These are phyloP conservation scores for Coreius guichenoti DNA, from an alignment of 2,797 vertebrate genomes.

Conservation along the genomic window DNA sequence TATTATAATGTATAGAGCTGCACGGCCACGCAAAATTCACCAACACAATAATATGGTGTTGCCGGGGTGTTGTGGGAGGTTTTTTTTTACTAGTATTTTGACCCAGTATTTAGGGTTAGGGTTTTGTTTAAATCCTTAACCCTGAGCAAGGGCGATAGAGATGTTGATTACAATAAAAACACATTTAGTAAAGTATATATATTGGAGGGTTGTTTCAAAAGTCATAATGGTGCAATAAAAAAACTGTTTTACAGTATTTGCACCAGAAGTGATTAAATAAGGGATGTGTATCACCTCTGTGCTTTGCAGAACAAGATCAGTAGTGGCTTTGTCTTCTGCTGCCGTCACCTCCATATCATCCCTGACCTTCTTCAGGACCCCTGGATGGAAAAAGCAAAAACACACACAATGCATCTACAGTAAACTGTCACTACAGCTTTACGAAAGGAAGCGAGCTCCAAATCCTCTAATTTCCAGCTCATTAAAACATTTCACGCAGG, in stretches of 20 bases:
- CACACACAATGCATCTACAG: slow-evolving; percentile 6
- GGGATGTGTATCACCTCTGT: slow-evolving; percentile 71
- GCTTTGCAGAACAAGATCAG: slow-evolving; percentile 61
- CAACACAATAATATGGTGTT: neutral
- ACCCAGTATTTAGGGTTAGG: neutral
- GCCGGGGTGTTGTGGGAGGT: neutral
- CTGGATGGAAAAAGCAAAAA: slow-evolving; percentile 51
- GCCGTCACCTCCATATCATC: slow-evolving; percentile 60
- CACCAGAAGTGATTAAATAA: neutral
- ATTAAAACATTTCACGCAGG: slow-evolving; percentile 33
- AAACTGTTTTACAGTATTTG: neutral
- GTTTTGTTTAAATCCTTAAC: neutral
- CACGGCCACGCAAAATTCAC: neutral
- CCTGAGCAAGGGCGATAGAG: neutral
- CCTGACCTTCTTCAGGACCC: slow-evolving; percentile 73
- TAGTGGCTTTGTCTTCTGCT: slow-evolving; percentile 60
- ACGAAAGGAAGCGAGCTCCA: slow-evolving; percentile 15
- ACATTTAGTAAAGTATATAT: neutral
- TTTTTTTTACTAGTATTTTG: neutral
- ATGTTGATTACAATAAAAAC: neutral
- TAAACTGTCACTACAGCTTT: slow-evolving; percentile 12
- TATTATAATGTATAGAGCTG: neutral
- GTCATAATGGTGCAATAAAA: neutral
- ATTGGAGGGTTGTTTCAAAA: neutral
- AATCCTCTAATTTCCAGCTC: slow-evolving; percentile 39